Percentiles rank a stretch among this genome's conserved stretches.
Conservation (phyloP, 2,888 invertebrate genomes). For the Morpho helenor region DNA sequence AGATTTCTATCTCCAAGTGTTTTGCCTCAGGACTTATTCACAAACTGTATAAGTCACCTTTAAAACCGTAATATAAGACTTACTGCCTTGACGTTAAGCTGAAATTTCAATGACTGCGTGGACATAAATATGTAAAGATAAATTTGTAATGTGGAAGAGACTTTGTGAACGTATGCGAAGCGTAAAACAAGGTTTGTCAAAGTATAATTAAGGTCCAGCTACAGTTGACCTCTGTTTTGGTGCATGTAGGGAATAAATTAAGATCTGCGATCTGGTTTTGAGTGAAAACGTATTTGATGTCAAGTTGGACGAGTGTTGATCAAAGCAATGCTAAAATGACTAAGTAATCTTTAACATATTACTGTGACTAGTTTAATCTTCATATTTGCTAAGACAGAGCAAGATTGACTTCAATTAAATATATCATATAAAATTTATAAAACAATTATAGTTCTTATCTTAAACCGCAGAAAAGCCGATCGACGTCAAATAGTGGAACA, state of each 20-base stretch:
- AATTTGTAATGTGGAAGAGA: slow-evolving; percentile 51
- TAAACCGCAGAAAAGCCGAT: too few relatives aligned
- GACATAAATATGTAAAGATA: slow-evolving; percentile 13
- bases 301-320: slow-evolving; percentile 23
- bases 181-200: slow-evolving; percentile 74
- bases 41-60: slow-evolving; percentile 32
- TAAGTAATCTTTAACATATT: slow-evolving; percentile 10
- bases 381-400: too few relatives aligned
- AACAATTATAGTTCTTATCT: too few relatives aligned
- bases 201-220: slow-evolving; percentile 58
- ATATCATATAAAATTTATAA: too few relatives aligned
- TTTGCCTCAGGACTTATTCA: slow-evolving; percentile 57
- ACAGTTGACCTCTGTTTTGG: slow-evolving; percentile 33
- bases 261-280: slow-evolving; percentile 16
- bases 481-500: too few relatives aligned
- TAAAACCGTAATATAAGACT: slow-evolving; percentile 20
- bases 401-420: too few relatives aligned
- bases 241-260: not conserved
- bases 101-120: slow-evolving; percentile 16
- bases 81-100: slow-evolving; percentile 3
- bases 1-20: slow-evolving; percentile 72
- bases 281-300: slow-evolving; percentile 20
- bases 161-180: slow-evolving; percentile 66
- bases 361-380: not conserved
- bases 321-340: slow-evolving; percentile 17